Percentiles rank a stretch among this genome's conserved stretches.
Conservation (phyloP, 2,113 vertebrate species). For the Neoarius graeffei region DNA sequence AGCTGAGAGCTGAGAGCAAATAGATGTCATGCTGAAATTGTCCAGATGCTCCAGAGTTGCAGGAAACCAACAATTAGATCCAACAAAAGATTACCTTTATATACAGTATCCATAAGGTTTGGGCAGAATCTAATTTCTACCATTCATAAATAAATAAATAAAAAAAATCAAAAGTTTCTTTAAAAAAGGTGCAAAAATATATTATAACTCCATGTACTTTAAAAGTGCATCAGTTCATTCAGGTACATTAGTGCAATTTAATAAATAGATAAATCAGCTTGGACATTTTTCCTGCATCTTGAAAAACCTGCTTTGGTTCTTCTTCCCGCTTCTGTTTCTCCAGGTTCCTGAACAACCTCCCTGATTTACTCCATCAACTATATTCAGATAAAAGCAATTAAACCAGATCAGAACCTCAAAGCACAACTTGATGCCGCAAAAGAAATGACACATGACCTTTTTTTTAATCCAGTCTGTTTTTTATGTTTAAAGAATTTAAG, state of each 20-base stretch:
- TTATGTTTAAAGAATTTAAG: no score
- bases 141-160: no score
- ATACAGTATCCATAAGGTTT: background rate
- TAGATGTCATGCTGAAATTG: background rate
- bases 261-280: background rate
- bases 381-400: background rate
- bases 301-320: background rate
- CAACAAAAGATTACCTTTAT: background rate
- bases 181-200: no score
- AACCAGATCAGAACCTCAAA: background rate
- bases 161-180: no score
- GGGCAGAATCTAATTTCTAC: background rate
- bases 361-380: background rate
- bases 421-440: no score
- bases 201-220: background rate
- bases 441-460: no score
- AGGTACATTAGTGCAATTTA: background rate
- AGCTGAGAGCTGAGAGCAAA: background rate
- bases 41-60: conserved; percentile 13
- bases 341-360: no score
- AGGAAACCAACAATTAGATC: conserved; percentile 15
- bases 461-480: no score
- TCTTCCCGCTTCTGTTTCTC: no score
- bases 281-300: background rate
- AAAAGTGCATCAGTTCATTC: background rate